Percentiles rank a stretch among this genome's conserved stretches.
phyloP scores from a whole-genome alignment of 2,797 vertebrate genomes.

The Phrynocephalus vlangalii region DNA sequence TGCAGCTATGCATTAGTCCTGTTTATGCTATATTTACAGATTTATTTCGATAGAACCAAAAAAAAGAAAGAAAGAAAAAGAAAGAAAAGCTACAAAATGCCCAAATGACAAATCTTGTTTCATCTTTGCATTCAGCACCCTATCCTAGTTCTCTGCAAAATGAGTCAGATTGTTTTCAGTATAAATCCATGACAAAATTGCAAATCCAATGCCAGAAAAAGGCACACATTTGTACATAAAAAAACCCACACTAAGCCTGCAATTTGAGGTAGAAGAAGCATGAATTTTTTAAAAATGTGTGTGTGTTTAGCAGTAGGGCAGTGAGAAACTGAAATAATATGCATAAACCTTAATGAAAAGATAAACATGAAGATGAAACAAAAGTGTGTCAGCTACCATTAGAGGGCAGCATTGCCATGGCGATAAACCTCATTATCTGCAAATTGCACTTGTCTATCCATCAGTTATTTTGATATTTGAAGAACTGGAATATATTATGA shows the following conservation, averaged over 20 bases:
- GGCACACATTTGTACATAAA: neutral
- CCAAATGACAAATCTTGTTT: neutral
- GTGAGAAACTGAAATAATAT: neutral
- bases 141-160: neutral
- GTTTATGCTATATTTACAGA: neutral
- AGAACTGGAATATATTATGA: conserved; percentile 35
- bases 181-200: neutral
- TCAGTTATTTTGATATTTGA: conserved; percentile 17
- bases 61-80: too few species aligned
- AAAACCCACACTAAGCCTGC: neutral
- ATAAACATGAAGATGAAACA: neutral
- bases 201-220: neutral
- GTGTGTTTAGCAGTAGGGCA: neutral
- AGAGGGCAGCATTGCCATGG: conserved; percentile 67
- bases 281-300: neutral
- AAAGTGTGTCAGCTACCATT: neutral
- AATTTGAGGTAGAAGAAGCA: neutral
- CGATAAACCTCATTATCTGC: neutral
- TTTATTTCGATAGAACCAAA: neutral
- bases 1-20: neutral
- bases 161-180: neutral
- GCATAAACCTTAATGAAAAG: neutral
- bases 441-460: neutral
- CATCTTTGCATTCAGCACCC: neutral
- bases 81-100: too few species aligned